Conservation (phyloP, 92 coral and sea anemone genomes). For the Epizoanthus scotinus region DNA sequence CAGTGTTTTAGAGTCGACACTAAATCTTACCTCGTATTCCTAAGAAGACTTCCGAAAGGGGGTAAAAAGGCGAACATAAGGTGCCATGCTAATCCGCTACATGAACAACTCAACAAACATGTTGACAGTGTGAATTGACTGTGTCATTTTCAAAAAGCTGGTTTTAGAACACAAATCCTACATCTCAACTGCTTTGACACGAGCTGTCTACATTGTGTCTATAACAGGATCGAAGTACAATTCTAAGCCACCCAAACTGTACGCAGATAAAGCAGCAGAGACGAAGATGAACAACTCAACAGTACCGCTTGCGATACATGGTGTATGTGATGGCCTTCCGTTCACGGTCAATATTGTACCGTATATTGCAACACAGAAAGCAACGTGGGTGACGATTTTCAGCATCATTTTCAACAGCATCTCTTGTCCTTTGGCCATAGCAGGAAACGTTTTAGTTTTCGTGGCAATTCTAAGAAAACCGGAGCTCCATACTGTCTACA, state of each 20-base stretch:
- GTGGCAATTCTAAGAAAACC: conserved; percentile 70
- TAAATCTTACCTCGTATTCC: too few relatives aligned
- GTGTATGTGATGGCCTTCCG: conserved; percentile 49
- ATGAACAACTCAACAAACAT: conserved; percentile 8
- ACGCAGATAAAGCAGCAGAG: not conserved
- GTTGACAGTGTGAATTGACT: conserved; percentile 5
- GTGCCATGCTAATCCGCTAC: not conserved
- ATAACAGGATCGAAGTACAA: too few relatives aligned
- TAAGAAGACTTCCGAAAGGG: too few relatives aligned
- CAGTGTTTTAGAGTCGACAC: too few relatives aligned
- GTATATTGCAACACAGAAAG: conserved; percentile 41
- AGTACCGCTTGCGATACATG: not conserved
- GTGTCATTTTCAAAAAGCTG: not conserved
- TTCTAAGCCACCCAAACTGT: not conserved
- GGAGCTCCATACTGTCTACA: conserved; percentile 69
- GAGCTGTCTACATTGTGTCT: too few relatives aligned
- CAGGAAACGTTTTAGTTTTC: conserved; percentile 66
- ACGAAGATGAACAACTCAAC: conserved; percentile 10
- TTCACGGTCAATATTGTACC: conserved; percentile 66
- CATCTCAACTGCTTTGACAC: not conserved
- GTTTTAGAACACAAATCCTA: not conserved
- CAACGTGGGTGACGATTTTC: conserved; percentile 56
- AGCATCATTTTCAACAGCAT: conserved; percentile 69
- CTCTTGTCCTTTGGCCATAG: conserved; percentile 64
- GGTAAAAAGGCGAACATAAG: not conserved